Percentiles rank a stretch among this genome's conserved stretches.
Conservation (phyloP, 1,140 invertebrate species). For the Diorhabda elongata region DNA sequence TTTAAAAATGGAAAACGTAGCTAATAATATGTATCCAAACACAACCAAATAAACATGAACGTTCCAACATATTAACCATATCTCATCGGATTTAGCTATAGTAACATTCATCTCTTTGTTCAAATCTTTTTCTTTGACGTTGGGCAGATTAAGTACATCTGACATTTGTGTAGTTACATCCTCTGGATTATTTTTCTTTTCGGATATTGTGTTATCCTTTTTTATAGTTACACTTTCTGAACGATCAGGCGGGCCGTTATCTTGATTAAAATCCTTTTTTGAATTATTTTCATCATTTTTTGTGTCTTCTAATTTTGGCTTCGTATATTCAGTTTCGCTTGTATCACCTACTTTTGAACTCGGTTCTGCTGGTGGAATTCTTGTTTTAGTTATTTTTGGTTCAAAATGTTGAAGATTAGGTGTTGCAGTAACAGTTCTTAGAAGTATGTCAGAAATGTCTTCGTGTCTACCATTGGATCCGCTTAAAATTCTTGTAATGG, state of each 20-base stretch:
- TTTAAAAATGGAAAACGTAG: conserved; percentile 76
- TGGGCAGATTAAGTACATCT: conserved; percentile 42
- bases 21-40: conserved; percentile 74
- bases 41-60: conserved; percentile 83
- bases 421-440: conserved; percentile 64
- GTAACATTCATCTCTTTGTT: conserved; percentile 42
- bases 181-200: conserved; percentile 31
- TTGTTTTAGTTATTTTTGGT: conserved; percentile 34
- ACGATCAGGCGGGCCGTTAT: conserved; percentile 27
- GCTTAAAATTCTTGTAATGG: conserved; percentile 73
- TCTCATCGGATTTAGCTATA: conserved; percentile 46
- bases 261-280: conserved; percentile 23
- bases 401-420: conserved; percentile 49
- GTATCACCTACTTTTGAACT: conserved; percentile 48
- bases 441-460: conserved; percentile 68
- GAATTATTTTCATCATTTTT: conserved; percentile 11
- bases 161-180: conserved; percentile 43
- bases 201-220: conserved; percentile 32
- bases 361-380: conserved; percentile 46
- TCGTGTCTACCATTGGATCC: conserved; percentile 76
- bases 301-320: neutral
- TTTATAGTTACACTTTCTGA: conserved; percentile 40
- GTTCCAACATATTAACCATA: conserved; percentile 81
- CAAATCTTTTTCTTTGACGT: conserved; percentile 40
- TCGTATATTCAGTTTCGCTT: conserved; percentile 37